Evolutionary conservation across 2,797 vertebrate genomes (phyloP), one percentile per base, ranked within the genome.

Genomic region (Borostomias antarcticus): DNA sequence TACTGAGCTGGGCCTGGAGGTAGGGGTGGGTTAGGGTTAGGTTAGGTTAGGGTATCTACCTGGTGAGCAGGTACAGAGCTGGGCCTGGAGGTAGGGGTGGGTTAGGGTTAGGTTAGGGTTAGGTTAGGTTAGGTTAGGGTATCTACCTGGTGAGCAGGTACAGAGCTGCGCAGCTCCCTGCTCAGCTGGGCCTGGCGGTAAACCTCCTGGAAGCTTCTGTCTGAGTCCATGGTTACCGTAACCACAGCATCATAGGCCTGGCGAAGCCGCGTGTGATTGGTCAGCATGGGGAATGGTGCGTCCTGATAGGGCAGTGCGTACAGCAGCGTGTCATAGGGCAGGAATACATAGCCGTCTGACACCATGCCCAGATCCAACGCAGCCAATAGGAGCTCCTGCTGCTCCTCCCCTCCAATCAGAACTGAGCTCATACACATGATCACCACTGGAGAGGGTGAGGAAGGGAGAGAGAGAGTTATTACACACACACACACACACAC

Each of bases 381-480:
- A 4, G 87, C 82, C 85, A 95, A 89, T 74, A 98, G 77, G 0
- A 97, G 83, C 0, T 89, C 75, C 45, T 63, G 77, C 70, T 98
- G 95, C 47, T 94, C 92, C 45, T 90, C 80, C 0, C 96, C 95
- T 26, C 95, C 95, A 85, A 97, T 88, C 47, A 98, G 85, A 10
- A 91, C 84, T 0, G 96, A 98, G 70, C 92, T 95, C 95, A 97
- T 97, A 73, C 95, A 96, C 92, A 96, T 91, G 74, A 98, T 90
- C 62, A 97, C 89, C 62, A 89, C 96, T 97, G 85, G 0, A 45
- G n/a, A 35, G 74, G 19, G 53, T 37, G 26, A 66, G 53, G 32
- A 25, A 7, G 6, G 28, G 10, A 4, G 35, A 2, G n/a, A 26
- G 10, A 15, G 23, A 6, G 17, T 13, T 7, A 35, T 29, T 6